A percentile compares a stretch with the other conserved stretches of the same genome.
phyloP scores from a whole-genome alignment of 1,140 invertebrate genomes.

The Oppia nitens region DNA sequence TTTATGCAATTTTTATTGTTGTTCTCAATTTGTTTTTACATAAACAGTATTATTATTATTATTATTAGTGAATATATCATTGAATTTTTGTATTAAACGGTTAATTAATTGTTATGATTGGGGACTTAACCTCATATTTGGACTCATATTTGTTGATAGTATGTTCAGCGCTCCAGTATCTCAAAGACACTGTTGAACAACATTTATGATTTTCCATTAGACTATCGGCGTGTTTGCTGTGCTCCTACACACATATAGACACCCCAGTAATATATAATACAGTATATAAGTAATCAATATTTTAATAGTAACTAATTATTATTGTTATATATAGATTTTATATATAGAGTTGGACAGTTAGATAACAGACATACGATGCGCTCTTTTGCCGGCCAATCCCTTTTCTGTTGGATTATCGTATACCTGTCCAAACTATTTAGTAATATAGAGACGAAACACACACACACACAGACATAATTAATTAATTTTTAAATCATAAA shows the following conservation, averaged over 20 bases:
- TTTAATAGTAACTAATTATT: no score
- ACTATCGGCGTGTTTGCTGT: background rate
- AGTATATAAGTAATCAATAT: no score
- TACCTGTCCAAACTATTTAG: conserved; percentile 6
- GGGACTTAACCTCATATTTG: conserved; percentile 18
- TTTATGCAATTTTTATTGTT: no score
- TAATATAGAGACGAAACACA: no score
- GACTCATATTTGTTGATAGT: conserved; percentile 19
- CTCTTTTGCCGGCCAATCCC: conserved; percentile 7
- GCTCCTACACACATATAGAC: background rate
- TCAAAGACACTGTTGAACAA: conserved; percentile 9
- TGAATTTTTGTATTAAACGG: no score
- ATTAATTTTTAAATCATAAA: background rate
- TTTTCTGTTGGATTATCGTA: background rate
- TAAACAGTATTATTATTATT: no score
- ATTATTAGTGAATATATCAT: no score
- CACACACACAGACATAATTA: background rate
- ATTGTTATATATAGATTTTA: no score
- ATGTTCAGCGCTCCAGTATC: conserved; percentile 18
- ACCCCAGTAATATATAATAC: no score
- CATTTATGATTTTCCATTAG: background rate
- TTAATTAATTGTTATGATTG: no score
- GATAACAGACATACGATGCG: conserved; percentile 5
- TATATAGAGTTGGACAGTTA: no score
- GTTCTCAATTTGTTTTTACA: no score